These are phyloP conservation scores for Nipponacmea schrenckii DNA, from an alignment of 2,888 invertebrate genomes.

Conservation along the genomic window DNA sequence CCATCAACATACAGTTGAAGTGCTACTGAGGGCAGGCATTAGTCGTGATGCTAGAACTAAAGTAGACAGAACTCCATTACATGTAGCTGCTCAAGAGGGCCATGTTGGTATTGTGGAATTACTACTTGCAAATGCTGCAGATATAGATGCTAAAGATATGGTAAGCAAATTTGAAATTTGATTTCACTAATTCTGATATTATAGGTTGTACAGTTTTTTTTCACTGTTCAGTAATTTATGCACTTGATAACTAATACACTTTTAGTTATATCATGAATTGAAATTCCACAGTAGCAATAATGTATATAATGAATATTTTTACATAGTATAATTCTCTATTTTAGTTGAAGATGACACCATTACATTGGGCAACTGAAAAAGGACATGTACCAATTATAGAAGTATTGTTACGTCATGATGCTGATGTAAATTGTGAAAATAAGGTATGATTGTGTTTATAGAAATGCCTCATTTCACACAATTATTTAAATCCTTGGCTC, in stretches of 20 bases:
- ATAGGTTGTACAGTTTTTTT: no score
- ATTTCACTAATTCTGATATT: conserved; percentile 72
- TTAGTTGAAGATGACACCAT: conserved; percentile 87
- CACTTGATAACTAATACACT: neutral
- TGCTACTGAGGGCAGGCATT: conserved; percentile 85
- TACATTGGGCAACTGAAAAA: conserved; percentile 93
- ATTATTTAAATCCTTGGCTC: neutral
- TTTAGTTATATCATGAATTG: neutral
- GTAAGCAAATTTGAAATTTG: conserved; percentile 69
- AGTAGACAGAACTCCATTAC: conserved; percentile 90
- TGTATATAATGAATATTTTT: no score
- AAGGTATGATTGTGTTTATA: conserved; percentile 68
- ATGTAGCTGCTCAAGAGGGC: conserved; percentile 88
- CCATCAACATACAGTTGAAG: conserved; percentile 81
- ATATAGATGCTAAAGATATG: conserved; percentile 82
- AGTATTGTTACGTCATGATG: conserved; percentile 79
- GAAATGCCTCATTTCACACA: neutral
- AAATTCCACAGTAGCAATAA: no score
- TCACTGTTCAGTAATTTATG: neutral
- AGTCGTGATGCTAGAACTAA: conserved; percentile 90
- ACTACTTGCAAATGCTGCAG: conserved; percentile 77
- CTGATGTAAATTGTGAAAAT: conserved; percentile 76
- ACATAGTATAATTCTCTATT: conserved; percentile 39
- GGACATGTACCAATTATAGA: conserved; percentile 79
- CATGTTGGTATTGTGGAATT: conserved; percentile 80